phyloP scores from a whole-genome alignment of 1,140 invertebrate genomes.

The Scaptodrosophila lebanonensis region DNA sequence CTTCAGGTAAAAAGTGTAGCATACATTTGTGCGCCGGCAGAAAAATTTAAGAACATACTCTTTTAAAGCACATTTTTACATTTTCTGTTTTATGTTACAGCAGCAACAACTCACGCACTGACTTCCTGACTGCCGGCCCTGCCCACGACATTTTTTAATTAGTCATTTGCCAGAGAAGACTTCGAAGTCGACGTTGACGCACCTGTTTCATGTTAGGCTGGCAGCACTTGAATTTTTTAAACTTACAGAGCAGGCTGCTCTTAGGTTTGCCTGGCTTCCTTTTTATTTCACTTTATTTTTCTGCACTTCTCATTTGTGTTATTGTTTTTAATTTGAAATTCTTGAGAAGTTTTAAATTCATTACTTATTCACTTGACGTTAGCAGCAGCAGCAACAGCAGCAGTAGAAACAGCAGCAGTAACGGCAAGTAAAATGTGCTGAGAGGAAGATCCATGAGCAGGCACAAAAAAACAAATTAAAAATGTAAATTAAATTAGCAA shows the following conservation, averaged over 20 bases:
- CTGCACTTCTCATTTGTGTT: constrained; percentile 53
- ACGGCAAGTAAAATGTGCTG: constrained; percentile 9
- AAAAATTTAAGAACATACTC: no score
- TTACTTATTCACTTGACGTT: constrained; percentile 72
- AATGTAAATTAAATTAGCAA: constrained; percentile 76
- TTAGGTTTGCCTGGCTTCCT: constrained; percentile 24
- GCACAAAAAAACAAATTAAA: constrained; percentile 62
- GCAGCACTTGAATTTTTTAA: constrained; percentile 27
- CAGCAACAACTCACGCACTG: background rate
- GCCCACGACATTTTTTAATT: constrained; percentile 69
- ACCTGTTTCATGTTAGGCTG: constrained; percentile 57
- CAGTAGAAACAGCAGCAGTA: background rate
- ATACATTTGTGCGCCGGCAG: constrained; percentile 21
- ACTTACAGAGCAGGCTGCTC: constrained; percentile 38
- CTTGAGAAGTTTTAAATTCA: constrained; percentile 74
- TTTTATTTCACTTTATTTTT: background rate
- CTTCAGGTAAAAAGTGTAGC: constrained; percentile 6
- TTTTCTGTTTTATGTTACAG: constrained; percentile 34
- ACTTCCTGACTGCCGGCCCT: constrained; percentile 57
- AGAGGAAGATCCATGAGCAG: constrained; percentile 16
- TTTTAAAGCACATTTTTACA: constrained; percentile 25
- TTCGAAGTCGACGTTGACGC: constrained; percentile 60
- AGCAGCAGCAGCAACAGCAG: constrained; percentile 27
- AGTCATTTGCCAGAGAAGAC: constrained; percentile 55
- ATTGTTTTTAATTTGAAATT: constrained; percentile 76